A percentile compares a stretch with the other conserved stretches of the same genome.
These are phyloP conservation scores for Alviniconcha strummeri DNA, from an alignment of 2,888 invertebrate species.

Conservation along the genomic window DNA sequence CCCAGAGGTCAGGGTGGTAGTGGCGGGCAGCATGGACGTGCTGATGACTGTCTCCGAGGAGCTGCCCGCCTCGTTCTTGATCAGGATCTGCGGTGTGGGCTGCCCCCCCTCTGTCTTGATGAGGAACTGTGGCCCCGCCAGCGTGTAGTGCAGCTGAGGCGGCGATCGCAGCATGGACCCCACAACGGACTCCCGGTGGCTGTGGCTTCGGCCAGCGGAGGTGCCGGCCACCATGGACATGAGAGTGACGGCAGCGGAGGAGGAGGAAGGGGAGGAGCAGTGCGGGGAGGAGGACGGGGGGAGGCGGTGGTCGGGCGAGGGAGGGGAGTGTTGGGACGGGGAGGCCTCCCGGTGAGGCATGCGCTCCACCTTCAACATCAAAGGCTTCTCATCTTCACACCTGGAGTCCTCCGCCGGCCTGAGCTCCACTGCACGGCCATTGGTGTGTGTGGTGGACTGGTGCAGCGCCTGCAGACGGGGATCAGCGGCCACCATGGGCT, in stretches of 20 bases:
- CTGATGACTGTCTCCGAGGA: neutral
- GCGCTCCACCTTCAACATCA: conserved; percentile 46
- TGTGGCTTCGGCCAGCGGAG: neutral
- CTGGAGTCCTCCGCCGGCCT: conserved; percentile 5
- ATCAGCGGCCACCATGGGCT: conserved; percentile 54
- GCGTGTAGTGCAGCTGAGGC: conserved; percentile 33
- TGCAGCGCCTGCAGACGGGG: conserved; percentile 38
- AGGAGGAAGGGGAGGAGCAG: conserved; percentile 26
- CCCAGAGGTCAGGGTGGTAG: neutral
- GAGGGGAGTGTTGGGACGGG: neutral
- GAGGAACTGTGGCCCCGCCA: conserved; percentile 28
- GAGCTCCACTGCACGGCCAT: neutral
- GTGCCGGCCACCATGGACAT: conserved; percentile 30
- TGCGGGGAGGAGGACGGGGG: conserved; percentile 19
- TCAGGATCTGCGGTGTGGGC: conserved; percentile 17
- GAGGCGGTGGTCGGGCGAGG: neutral
- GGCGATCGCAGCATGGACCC: conserved; percentile 37
- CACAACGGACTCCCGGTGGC: conserved; percentile 31
- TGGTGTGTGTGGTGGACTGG: conserved; percentile 28
- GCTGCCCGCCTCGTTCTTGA: conserved; percentile 12
- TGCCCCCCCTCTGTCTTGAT: conserved; percentile 21
- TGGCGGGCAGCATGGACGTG: conserved; percentile 13
- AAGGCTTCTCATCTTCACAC: conserved; percentile 38
- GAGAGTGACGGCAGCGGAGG: conserved; percentile 26
- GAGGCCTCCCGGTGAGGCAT: conserved; percentile 13